Base-by-base conservation (phyloP, 1,140 invertebrate species). In the Caerostris extrusa region DNA sequence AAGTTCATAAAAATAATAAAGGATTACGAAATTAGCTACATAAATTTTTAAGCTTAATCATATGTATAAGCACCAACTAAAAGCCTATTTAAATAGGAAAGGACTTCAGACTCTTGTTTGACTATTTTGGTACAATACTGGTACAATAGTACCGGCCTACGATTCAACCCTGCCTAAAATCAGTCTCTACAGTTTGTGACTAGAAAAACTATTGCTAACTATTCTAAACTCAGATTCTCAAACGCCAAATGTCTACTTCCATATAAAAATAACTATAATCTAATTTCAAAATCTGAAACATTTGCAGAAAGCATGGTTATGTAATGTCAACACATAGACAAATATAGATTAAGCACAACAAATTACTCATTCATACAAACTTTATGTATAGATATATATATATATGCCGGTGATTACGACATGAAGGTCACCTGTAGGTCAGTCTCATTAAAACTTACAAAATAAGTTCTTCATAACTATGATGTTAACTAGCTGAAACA, bases 221-320 rank as follows among this genome's bases (percentile, higher is more conserved):
- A 61, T 14, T 85, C 90, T 92, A 92, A 56, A 57, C 53, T 83
- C 34, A 58, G 34, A 85, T 85, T 17, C 19, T 67, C 81, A 34
- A 34, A 17, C 82, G 57, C 77, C 77, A 85, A 92, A 92, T 92
- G 90, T 92, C 90, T 92, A 92, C 77, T n/a, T 85, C 53, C 53
- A 56, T 64, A 81, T 19, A 82, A 14, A 91, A 87, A 86, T n/a
- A 86, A 58, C 55, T 89, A 90, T 3, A 71, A 90, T 90, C 88
- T 90, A 88, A 53, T 64, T 88, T 82, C 89, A 81, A 64, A 83
- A 64, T 91, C 90, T 91, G 60, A 91, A 91, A 91, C 82, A 91
- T 61, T 61, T 61, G 34, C 55, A 64, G n/a, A 91, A 91, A 91
- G 57, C 61, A 91, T 91, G 56, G 60, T 81, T 60, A 91, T 90